Conservation (phyloP, 2,113 vertebrate genomes). For the Ginglymostoma cirratum region DNA sequence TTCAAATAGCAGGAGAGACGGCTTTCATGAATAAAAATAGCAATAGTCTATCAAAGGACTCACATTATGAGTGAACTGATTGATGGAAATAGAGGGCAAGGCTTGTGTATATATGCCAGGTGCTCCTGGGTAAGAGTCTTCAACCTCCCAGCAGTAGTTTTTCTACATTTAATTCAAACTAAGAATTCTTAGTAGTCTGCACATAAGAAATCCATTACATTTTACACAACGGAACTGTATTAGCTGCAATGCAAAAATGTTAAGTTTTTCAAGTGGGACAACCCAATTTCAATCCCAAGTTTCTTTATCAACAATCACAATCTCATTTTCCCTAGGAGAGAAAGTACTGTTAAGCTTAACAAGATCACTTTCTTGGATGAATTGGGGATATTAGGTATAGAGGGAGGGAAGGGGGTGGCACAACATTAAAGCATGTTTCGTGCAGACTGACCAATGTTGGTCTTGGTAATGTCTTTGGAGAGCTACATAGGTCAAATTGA, state of each 20-base stretch:
- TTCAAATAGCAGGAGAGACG: constrained; percentile 31
- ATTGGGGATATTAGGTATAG: too few species aligned
- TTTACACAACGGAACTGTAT: constrained; percentile 31
- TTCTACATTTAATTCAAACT: constrained; percentile 38
- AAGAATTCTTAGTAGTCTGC: constrained; percentile 37
- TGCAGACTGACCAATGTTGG: neutral
- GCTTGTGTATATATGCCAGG: constrained; percentile 37
- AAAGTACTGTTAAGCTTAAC: constrained; percentile 26
- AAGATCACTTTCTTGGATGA: neutral
- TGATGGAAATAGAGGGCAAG: constrained; percentile 38
- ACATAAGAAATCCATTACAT: constrained; percentile 37
- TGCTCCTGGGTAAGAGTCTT: constrained; percentile 38
- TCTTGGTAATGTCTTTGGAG: neutral
- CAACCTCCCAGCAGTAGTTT: constrained; percentile 38
- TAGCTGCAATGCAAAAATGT: constrained; percentile 33
- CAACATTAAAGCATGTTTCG: neutral
- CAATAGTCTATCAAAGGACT: constrained; percentile 38
- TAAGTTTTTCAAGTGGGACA: neutral
- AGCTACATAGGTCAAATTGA: neutral
- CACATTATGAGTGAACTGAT: constrained; percentile 38
- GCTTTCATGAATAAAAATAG: constrained; percentile 37
- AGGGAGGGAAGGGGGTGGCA: neutral
- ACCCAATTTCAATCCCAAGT: constrained; percentile 15
- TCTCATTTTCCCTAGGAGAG: constrained; percentile 25
- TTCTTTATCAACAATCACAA: neutral